phyloP scores from a whole-genome alignment of 1,140 invertebrate genomes.

The Bombus pyrosoma region DNA sequence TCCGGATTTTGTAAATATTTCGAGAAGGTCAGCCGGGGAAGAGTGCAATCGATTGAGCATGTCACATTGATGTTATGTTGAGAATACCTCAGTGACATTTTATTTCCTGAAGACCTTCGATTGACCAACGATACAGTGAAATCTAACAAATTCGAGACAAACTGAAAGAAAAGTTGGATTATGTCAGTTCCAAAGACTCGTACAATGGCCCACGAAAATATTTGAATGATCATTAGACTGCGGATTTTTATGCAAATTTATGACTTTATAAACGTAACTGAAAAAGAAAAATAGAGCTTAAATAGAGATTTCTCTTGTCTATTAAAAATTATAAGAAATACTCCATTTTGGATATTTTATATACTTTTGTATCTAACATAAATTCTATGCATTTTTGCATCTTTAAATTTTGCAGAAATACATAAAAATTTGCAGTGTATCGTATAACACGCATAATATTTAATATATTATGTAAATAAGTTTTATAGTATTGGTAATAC shows the following conservation, averaged over 20 bases:
- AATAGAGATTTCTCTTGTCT: too few species aligned
- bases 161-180: background rate
- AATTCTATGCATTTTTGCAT: too few species aligned
- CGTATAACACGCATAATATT: too few species aligned
- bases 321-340: too few species aligned
- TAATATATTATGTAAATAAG: background rate
- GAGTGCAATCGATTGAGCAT: constrained; percentile 33
- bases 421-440: too few species aligned
- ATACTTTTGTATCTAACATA: too few species aligned
- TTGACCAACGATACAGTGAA: background rate
- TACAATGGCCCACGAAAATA: background rate
- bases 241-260: too few species aligned
- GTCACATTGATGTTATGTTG: background rate
- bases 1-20: constrained; percentile 4
- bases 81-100: constrained; percentile 20
- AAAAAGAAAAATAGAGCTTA: too few species aligned
- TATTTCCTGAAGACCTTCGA: constrained; percentile 23
- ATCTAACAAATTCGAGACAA: background rate
- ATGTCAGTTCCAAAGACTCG: background rate
- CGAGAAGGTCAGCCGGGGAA: constrained; percentile 41
- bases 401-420: too few species aligned
- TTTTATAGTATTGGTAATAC: background rate
- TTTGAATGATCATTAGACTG: too few species aligned
- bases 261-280: too few species aligned
- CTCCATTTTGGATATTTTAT: too few species aligned